Evolutionary conservation across 2,888 invertebrate species (phyloP), one percentile per base, ranked within the genome.

Genomic region (Mamestra brassicae): DNA sequence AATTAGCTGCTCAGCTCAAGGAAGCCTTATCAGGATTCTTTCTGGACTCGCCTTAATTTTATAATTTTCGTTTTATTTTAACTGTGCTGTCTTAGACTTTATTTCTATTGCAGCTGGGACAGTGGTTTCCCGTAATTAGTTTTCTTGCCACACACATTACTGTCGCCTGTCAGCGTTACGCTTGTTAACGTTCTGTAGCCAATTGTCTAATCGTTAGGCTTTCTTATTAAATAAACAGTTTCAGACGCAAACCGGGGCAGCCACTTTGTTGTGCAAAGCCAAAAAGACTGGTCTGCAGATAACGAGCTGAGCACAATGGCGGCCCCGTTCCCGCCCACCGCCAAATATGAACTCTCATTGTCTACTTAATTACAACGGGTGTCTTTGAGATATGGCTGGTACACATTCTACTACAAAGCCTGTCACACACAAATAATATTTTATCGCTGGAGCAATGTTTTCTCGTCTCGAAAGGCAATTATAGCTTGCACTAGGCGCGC

Each of bases 341-440:
- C 93, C 93, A 89, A 95, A 95, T 95, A 95, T 95, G 94, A 95
- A 94, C 93, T 92, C 93, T 93, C 95, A 95, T 95, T 95, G 95
- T 95, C 93, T 94, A 94, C 95, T 95, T 95, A 95, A 95, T 95
- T 95, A 95, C 95, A 91, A 92, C 93, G 95, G 92, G 92, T 94
- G 94, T 94, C 94, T 94, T 93, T 94, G 94, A 94, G 94, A 94
- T 94, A 94, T 93, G 92, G 93, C 89, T 91, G 90, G 92, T 92
- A 92, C 92, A 93, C 90, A 93, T 91, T 91, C 90, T 88, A 86
- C 86, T 86, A 93, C 94, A 95, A 94, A 92, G 92, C 89, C 94
- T 94, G 95, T 94, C 95, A 94, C 91, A 94, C 88, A 95, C 95
- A 95, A 94, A 94, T 94, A 94, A 93, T 93, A 93, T 94, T 94